These are phyloP conservation scores for Camelus dromedarius DNA, from an alignment of 2,113 vertebrate genomes.

Conservation along the genomic window DNA sequence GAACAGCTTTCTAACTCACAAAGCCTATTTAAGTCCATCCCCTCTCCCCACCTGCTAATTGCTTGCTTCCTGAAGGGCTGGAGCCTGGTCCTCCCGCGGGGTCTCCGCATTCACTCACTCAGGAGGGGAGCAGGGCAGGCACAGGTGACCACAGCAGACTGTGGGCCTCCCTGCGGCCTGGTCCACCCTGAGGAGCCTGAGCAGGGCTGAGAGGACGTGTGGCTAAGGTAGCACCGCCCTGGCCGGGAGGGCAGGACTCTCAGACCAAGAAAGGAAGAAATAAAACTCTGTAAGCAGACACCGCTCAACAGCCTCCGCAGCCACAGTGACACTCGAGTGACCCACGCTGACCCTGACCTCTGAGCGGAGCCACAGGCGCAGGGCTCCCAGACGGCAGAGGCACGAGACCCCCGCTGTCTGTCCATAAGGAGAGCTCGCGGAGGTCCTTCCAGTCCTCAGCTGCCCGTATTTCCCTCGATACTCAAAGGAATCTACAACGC, in stretches of 20 bases:
- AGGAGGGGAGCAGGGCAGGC: background rate
- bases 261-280: background rate
- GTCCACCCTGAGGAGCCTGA: no score
- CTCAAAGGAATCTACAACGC: background rate
- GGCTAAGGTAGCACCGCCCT: background rate
- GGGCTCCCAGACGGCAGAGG: background rate
- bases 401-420: rapidly evolving
- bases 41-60: background rate
- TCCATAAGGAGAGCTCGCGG: rapidly evolving
- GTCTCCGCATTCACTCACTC: no score
- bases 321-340: no score
- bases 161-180: no score
- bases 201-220: no score
- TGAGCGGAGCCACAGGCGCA: background rate
- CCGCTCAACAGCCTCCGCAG: background rate
- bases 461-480: background rate
- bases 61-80: no score
- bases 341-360: no score
- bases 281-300: rapidly evolving
- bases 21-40: rapidly evolving
- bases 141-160: no score
- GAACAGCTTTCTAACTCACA: background rate
- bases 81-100: background rate
- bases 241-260: background rate
- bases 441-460: no score